Evolutionary conservation across 37 sponge, comb jelly and placozoan species (phyloP), one percentile per base, ranked within the genome.

Genomic region (Geodia barretti): DNA sequence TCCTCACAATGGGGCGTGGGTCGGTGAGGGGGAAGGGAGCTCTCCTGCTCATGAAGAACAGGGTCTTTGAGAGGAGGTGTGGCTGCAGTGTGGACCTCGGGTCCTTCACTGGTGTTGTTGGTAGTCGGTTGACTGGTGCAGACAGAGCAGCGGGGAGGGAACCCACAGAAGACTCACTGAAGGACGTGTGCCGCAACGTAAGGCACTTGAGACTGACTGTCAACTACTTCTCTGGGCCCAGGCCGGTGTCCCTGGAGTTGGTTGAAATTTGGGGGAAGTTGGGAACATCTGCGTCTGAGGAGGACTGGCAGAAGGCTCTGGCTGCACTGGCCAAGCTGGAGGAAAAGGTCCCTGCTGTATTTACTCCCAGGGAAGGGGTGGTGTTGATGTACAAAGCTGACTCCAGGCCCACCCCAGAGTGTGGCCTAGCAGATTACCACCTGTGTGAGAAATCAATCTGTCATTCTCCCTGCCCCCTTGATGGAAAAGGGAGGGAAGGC

Each of bases 261-360:
- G 29, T 84, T 43, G 90, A 89, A 62, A 42, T 89, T 34, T 89
- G 90, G 90, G 90, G 90, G 3, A 69, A 2, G 20, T 68, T 34
- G 5, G 58, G 82, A 39, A 0, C 11, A 0, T 32, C 8, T 34
- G 42, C 34, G 77, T 34, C 14, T 8, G 9, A 20, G n/a, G 7
- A 23, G 4, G 42, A 78, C 25, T 0, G 1, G 24, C 24, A 20
- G 26, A 21, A 0, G 0, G 28, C 39, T 4, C 0, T 1, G n/a
- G 33, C 41, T 20, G 9, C 59, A 3, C 25, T 68, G 28, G 60
- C 62, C 26, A 33, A 7, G 2, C 60, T 75, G 34, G 33, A 31
- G 23, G 17, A 3, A 31, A 40, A 31, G 21, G 32, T 36, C 30
- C 21, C 60, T 33, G 30, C 11, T 54, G 20, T 20, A 8, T 1